Base-by-base conservation (phyloP, 2,888 invertebrate genomes). In the Apodemia hepburni region DNA sequence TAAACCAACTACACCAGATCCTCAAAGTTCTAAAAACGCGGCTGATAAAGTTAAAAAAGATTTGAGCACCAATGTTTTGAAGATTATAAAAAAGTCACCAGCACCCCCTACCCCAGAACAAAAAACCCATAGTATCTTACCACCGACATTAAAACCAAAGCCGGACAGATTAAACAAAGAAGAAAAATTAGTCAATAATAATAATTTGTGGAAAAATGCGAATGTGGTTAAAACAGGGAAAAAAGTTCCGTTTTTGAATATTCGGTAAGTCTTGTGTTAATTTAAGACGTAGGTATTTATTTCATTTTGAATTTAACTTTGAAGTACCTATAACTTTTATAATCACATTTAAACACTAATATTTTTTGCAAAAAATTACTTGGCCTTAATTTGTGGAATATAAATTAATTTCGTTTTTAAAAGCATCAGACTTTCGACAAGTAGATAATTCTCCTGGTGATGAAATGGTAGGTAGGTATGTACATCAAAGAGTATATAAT, bases 141-240 rank as follows among this genome's bases (percentile, higher is more conserved):
- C 87, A 69, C 85, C 88, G 68, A 77, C 85, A 71, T 76, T 89
- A 64, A 87, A 79, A 71, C 82, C 84, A 12, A 82, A 80, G 69
- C 65, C 73, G 27, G 87, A 84, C 42, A 81, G 76, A 69, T 75
- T 77, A 61, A 78, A 76, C 58, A 86, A 84, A 76, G 66, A 81
- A 35, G 81, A 82, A 35, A 88, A 88, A 70, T 85, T 82, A 74
- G 82, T 90, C n/a, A 91, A 91, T 66, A 91, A 90, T 70, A 90
- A 90, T 70, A 82, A 84, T 69, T 81, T 87, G 63, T 90, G 89
- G 89, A 79, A 85, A 3, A 82, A 81, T 67, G 80, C 82, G 27
- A 83, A 81, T 72, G 81, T 83, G 62, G 72, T 72, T 57, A 83
- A 74, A 68, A 73, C 69, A 64, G 71, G 77, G 51, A 80, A 75